These are phyloP conservation scores for Asteroscopus sphinx DNA, from an alignment of 2,888 invertebrate species.

Conservation along the genomic window DNA sequence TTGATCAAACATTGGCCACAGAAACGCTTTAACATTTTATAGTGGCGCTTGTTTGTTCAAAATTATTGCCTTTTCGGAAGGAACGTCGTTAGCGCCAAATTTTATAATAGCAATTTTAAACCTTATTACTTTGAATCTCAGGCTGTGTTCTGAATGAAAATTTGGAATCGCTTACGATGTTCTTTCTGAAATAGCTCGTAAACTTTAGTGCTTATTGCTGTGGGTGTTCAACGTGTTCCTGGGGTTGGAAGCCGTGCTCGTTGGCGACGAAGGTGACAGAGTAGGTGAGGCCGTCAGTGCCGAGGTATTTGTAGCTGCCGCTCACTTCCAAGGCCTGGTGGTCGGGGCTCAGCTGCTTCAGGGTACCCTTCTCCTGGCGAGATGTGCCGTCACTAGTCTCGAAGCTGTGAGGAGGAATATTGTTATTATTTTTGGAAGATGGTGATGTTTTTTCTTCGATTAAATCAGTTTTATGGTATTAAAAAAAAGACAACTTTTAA, in stretches of 20 bases:
- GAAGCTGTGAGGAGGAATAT: conserved; percentile 66
- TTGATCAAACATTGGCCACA: conserved; percentile 36
- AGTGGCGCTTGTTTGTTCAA: conserved; percentile 33
- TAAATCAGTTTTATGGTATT: no score
- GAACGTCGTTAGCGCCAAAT: no score
- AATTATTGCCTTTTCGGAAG: no score
- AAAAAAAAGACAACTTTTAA: no score
- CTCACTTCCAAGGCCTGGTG: conserved; percentile 86
- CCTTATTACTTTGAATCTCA: no score
- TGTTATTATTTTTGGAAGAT: neutral
- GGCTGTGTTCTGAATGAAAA: no score
- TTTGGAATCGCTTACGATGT: no score
- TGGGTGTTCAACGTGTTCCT: conserved; percentile 78
- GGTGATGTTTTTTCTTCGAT: neutral
- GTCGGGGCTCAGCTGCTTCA: conserved; percentile 87
- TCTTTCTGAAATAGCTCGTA: no score
- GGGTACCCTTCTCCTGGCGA: conserved; percentile 86
- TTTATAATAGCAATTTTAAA: no score
- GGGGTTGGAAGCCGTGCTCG: conserved; percentile 90
- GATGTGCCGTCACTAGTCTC: conserved; percentile 88
- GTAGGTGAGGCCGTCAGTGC: conserved; percentile 88
- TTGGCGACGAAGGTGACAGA: conserved; percentile 88
- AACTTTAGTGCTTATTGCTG: conserved; percentile 49
- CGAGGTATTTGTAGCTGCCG: conserved; percentile 88
- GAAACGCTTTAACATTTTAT: conserved; percentile 37